A percentile compares a stretch with the other conserved stretches of the same genome.
Evolutionary conservation across 1,140 invertebrate genomes (phyloP).

Genomic region (Drosophila murphyi): DNA sequence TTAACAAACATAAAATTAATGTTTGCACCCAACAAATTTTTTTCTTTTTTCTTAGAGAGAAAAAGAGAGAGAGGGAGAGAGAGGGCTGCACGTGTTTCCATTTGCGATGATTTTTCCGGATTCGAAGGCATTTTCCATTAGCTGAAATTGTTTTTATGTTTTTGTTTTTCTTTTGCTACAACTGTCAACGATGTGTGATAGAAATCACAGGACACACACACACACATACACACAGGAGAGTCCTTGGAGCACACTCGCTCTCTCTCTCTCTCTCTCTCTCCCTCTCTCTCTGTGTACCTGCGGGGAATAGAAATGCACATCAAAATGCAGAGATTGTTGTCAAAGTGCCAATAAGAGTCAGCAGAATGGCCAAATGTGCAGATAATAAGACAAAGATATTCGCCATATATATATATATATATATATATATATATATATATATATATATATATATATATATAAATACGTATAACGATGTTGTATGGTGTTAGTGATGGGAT

Average conservation of each 20-base stretch:
- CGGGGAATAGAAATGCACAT: slow-evolving; percentile 47
- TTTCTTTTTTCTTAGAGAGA: neutral
- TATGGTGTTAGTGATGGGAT: slow-evolving; percentile 20
- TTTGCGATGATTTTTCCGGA: slow-evolving; percentile 40
- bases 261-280: too few relatives aligned
- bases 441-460: neutral
- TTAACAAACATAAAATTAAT: slow-evolving; percentile 83
- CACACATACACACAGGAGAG: too few relatives aligned
- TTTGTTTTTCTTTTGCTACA: slow-evolving; percentile 25
- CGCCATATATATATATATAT: neutral
- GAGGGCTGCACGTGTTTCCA: slow-evolving; percentile 71
- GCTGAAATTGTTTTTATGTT: slow-evolving; percentile 64
- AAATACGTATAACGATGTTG: too few relatives aligned
- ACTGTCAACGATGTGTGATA: slow-evolving; percentile 61
- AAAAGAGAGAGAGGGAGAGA: neutral
- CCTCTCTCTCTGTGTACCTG: slow-evolving; percentile 6
- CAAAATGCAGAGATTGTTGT: slow-evolving; percentile 68
- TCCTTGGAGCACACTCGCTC: slow-evolving; percentile 3
- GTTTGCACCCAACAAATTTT: slow-evolving; percentile 78
- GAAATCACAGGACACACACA: slow-evolving; percentile 49
- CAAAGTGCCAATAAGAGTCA: slow-evolving; percentile 70
- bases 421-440: neutral
- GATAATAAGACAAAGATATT: slow-evolving; percentile 18
- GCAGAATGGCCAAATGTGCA: slow-evolving; percentile 50
- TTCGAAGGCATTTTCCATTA: slow-evolving; percentile 31